Conservation (phyloP, 2,797 vertebrate genomes). For the Denticeps clupeoides region DNA sequence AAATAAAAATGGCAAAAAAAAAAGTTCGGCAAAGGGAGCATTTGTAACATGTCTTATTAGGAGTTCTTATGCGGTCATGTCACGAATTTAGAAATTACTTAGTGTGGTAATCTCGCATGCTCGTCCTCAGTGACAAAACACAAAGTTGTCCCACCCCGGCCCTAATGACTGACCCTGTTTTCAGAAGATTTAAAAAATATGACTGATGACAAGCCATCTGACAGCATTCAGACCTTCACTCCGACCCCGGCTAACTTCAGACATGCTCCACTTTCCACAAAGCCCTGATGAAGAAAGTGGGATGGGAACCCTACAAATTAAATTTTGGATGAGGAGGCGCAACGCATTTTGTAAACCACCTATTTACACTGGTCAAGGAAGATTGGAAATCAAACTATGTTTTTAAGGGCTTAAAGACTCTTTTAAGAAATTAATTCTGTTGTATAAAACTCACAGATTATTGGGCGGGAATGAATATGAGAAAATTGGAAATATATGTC, state of each 20-base stretch:
- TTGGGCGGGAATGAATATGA: constrained; percentile 3
- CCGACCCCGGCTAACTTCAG: not conserved
- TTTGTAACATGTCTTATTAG: constrained; percentile 16
- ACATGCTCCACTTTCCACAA: constrained; percentile 6
- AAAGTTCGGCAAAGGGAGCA: constrained; percentile 3
- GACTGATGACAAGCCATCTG: constrained; percentile 14
- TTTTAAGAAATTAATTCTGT: constrained; percentile 6
- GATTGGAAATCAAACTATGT: constrained; percentile 8
- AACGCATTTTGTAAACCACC: constrained; percentile 17
- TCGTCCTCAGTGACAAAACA: constrained; percentile 16
- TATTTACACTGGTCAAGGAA: not conserved
- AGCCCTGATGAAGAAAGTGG: not conserved
- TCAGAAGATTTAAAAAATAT: constrained; percentile 21
- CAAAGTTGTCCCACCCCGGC: constrained; percentile 25
- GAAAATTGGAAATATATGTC: not conserved
- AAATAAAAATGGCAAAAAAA: constrained; percentile 15
- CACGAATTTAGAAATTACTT: constrained; percentile 19
- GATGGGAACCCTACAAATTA: constrained; percentile 12
- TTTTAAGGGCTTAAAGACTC: constrained; percentile 4
- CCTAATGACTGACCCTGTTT: constrained; percentile 32
- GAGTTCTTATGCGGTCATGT: constrained; percentile 21
- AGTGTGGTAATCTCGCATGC: constrained; percentile 23
- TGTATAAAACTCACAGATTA: constrained; percentile 15
- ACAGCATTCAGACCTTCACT: constrained; percentile 7
- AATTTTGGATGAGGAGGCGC: constrained; percentile 4